phyloP scores from a whole-genome alignment of 2,888 invertebrate genomes.

The Rhopalosiphum nymphaeae region DNA sequence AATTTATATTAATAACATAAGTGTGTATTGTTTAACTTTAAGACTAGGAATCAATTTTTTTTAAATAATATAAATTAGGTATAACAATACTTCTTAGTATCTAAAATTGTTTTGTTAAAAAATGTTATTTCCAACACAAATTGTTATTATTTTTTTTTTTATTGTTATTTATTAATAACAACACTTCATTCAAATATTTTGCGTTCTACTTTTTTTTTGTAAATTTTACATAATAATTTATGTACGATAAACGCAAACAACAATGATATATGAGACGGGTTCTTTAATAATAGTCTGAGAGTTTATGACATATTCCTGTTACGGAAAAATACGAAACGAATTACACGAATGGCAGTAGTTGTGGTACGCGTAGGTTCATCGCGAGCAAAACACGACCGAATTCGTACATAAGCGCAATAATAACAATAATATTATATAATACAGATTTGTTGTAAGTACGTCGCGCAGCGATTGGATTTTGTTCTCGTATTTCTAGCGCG shows the following conservation, averaged over 20 bases:
- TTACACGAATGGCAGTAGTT: neutral
- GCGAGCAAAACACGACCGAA: neutral
- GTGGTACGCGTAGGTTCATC: neutral
- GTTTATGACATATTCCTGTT: neutral
- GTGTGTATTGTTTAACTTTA: neutral
- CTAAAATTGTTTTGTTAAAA: too few relatives aligned
- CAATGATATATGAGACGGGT: neutral
- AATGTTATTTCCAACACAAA: too few relatives aligned
- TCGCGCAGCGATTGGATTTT: neutral
- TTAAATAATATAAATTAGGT: neutral
- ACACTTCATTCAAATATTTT: neutral
- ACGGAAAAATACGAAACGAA: conserved; percentile 24
- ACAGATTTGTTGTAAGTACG: neutral
- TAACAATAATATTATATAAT: neutral
- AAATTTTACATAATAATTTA: conserved; percentile 40
- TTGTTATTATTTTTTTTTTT: too few relatives aligned
- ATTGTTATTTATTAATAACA: neutral
- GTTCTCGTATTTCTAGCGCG: neutral
- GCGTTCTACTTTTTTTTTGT: neutral
- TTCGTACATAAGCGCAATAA: neutral
- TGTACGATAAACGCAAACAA: conserved; percentile 15
- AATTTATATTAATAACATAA: neutral
- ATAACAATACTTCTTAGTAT: neutral
- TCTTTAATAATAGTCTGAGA: conserved; percentile 6
- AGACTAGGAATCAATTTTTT: neutral